phyloP scores from a whole-genome alignment of 2,888 invertebrate genomes.

The Iphiclides podalirius region DNA sequence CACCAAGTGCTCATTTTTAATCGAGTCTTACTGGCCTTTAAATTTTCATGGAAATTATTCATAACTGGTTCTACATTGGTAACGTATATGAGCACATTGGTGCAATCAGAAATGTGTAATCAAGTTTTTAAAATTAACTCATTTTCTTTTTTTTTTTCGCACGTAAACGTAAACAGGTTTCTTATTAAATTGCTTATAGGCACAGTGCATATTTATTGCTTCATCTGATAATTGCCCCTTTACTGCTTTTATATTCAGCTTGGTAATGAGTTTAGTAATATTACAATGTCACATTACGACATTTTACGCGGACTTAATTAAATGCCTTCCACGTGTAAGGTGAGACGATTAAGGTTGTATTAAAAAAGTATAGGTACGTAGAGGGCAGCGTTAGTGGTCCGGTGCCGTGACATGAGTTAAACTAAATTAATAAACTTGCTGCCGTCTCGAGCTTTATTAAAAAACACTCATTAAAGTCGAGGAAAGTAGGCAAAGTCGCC shows the following conservation, averaged over 20 bases:
- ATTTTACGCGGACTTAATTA: conserved; percentile 32
- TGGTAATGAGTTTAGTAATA: conserved; percentile 14
- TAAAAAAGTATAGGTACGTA: conserved; percentile 56
- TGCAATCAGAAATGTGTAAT: conserved; percentile 21
- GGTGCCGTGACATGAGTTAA: conserved; percentile 72
- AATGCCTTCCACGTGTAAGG: conserved; percentile 30
- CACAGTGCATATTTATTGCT: conserved; percentile 15
- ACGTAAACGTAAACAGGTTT: conserved; percentile 26
- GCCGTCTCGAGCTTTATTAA: conserved; percentile 73
- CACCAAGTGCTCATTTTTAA: conserved; percentile 6
- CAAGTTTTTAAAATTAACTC: conserved; percentile 22
- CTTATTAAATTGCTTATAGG: conserved; percentile 23
- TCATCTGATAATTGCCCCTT: conserved; percentile 4
- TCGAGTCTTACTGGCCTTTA: conserved; percentile 23
- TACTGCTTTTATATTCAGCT: conserved; percentile 9
- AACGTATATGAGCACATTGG: not conserved
- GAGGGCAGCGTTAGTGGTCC: conserved; percentile 38
- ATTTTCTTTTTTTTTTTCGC: conserved; percentile 19
- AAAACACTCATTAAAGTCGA: conserved; percentile 79
- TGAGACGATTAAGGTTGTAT: conserved; percentile 44
- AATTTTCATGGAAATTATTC: conserved; percentile 24
- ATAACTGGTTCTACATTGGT: conserved; percentile 13
- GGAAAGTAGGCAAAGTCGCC: conserved; percentile 79
- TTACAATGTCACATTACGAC: conserved; percentile 18
- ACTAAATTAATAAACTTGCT: conserved; percentile 77